These are phyloP conservation scores for Gallinago undulata DNA, from an alignment of 2,113 vertebrate genomes.

Conservation along the genomic window DNA sequence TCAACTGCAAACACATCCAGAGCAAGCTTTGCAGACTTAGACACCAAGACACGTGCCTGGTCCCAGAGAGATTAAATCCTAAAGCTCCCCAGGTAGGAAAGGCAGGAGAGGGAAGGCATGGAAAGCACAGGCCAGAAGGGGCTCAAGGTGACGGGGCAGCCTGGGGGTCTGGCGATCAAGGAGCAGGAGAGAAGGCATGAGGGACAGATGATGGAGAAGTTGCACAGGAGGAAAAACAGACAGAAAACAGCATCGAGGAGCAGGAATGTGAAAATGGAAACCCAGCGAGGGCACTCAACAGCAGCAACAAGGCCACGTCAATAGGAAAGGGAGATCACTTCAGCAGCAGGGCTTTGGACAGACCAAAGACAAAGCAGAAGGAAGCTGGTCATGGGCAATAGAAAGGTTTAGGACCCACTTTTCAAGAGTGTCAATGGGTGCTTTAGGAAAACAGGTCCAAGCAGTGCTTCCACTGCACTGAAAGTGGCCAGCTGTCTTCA, in stretches of 20 bases:
- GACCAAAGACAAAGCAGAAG: background rate
- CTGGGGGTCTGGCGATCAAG: accelerated
- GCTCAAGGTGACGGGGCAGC: background rate
- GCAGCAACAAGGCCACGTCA: background rate
- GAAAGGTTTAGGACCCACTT: background rate
- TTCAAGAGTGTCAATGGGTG: background rate
- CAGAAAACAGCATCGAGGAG: background rate
- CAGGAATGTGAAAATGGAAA: background rate
- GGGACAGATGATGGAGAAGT: background rate
- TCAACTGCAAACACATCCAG: background rate
- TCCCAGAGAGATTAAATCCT: background rate
- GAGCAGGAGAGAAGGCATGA: background rate
- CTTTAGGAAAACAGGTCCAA: background rate
- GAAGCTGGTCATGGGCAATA: background rate
- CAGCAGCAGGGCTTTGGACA: background rate
- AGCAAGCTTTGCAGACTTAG: background rate
- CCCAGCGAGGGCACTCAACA: background rate
- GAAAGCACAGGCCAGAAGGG: background rate
- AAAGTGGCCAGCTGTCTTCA: background rate
- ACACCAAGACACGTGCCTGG: background rate
- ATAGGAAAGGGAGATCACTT: background rate
- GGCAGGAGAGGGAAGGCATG: background rate
- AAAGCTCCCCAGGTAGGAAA: background rate
- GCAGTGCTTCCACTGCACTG: background rate
- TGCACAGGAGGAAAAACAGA: background rate